These are phyloP conservation scores for Eristalis intricaria DNA, from an alignment of 2,888 invertebrate species.

Conservation along the genomic window DNA sequence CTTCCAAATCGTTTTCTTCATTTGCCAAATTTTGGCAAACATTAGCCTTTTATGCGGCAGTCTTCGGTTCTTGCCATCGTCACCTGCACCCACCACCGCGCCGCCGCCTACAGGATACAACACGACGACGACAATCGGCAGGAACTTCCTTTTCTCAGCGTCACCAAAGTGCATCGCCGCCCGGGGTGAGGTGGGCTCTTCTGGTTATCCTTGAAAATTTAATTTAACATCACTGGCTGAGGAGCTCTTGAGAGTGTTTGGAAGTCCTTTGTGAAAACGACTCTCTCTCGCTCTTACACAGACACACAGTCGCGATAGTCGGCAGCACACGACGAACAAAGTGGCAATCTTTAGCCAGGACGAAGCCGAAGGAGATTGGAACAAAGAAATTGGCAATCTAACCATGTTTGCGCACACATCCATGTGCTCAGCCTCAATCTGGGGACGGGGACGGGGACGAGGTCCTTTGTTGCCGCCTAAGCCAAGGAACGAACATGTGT, in stretches of 20 bases:
- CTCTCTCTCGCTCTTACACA: neutral
- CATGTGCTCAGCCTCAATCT: neutral
- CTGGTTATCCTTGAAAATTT: constrained; percentile 66
- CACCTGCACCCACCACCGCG: constrained; percentile 37
- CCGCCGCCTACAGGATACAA: neutral
- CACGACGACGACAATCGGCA: neutral
- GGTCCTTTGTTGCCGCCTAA: constrained; percentile 31
- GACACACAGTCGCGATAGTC: constrained; percentile 8
- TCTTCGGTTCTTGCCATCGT: constrained; percentile 11
- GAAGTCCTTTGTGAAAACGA: constrained; percentile 33
- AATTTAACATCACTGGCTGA: constrained; percentile 48
- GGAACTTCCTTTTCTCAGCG: neutral
- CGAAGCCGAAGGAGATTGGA: constrained; percentile 35
- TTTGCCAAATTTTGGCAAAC: constrained; percentile 52
- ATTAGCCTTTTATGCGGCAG: constrained; percentile 41
- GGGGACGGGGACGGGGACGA: neutral
- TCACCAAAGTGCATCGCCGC: constrained; percentile 51
- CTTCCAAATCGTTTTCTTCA: constrained; percentile 55
- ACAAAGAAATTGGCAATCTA: constrained; percentile 56
- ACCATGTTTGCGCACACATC: constrained; percentile 49
- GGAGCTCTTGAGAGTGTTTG: constrained; percentile 5
- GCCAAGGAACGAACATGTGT: constrained; percentile 9
- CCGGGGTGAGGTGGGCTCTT: constrained; percentile 31
- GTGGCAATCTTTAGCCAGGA: constrained; percentile 35
- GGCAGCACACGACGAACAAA: constrained; percentile 1